Conservation (phyloP, 2,888 invertebrate species). For the Ophion obscuratus region DNA sequence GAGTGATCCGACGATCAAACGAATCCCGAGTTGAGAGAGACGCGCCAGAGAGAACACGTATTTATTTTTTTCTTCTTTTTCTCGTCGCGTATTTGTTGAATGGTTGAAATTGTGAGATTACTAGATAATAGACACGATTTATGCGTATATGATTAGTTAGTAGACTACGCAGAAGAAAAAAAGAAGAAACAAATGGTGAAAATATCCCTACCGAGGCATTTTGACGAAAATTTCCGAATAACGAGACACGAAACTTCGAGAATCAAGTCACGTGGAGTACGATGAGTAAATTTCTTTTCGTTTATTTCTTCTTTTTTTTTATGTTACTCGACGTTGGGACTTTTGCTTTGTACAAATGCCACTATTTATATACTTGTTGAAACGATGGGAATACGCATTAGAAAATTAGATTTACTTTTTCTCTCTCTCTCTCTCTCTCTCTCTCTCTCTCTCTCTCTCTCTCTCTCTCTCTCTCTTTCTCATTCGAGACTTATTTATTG, state of each 20-base stretch:
- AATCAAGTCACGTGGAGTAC: conserved; percentile 30
- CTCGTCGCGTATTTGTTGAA: conserved; percentile 28
- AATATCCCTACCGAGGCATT: neutral
- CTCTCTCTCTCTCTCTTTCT: conserved; percentile 19
- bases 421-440: conserved; percentile 18
- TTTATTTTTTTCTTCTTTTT: conserved; percentile 26
- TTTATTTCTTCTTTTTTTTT: conserved; percentile 61
- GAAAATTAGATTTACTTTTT: conserved; percentile 64
- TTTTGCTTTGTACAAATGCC: conserved; percentile 80
- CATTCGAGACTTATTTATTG: conserved; percentile 61
- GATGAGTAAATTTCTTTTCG: conserved; percentile 44
- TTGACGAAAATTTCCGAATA: conserved; percentile 9
- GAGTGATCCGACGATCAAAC: conserved; percentile 23
- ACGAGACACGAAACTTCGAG: conserved; percentile 23
- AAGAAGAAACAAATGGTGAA: conserved; percentile 25
- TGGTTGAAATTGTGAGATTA: conserved; percentile 63
- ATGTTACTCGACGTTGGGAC: conserved; percentile 70
- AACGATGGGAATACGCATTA: conserved; percentile 65
- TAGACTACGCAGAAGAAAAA: conserved; percentile 46
- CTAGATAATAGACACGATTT: conserved; percentile 43
- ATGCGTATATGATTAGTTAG: conserved; percentile 32
- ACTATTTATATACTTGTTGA: conserved; percentile 78
- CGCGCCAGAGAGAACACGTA: conserved; percentile 32
- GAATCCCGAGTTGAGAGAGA: conserved; percentile 34
- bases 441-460: conserved; percentile 18